Conservation (phyloP, 2,797 vertebrate genomes). For the Urophycis tenuis region DNA sequence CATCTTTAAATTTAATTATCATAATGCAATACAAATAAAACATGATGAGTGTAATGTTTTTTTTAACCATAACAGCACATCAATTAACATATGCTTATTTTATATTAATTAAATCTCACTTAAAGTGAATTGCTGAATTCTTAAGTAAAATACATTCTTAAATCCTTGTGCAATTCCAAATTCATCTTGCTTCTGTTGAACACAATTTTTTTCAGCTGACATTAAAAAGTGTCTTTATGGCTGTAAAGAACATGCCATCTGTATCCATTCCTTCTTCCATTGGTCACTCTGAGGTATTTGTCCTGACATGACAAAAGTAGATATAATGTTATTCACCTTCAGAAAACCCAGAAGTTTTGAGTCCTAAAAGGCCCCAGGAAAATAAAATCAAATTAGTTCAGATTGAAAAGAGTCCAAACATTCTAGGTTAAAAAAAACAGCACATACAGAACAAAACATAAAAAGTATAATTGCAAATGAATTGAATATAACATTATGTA, state of each 20-base stretch:
- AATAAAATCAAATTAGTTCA: too few species aligned
- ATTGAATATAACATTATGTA: not conserved
- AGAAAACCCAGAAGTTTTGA: not conserved
- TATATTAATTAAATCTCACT: too few species aligned
- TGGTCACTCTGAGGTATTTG: not conserved
- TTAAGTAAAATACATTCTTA: too few species aligned
- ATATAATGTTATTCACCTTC: too few species aligned
- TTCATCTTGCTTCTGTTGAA: too few species aligned
- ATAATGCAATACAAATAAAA: not conserved
- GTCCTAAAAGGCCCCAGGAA: not conserved
- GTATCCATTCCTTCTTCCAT: too few species aligned
- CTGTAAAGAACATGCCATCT: too few species aligned
- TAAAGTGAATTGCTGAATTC: too few species aligned
- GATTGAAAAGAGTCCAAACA: not conserved
- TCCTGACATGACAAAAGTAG: not conserved
- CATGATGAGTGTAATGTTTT: too few species aligned
- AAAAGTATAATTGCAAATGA: not conserved
- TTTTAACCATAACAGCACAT: not conserved
- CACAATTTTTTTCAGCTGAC: too few species aligned
- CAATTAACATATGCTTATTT: not conserved
- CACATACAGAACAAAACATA: not conserved
- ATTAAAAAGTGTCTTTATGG: too few species aligned
- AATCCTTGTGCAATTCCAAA: too few species aligned
- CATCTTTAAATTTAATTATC: not conserved
- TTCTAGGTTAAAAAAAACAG: not conserved